Evolutionary conservation across 1,140 invertebrate genomes (phyloP).

Genomic region (Drosophila grimshawi): DNA sequence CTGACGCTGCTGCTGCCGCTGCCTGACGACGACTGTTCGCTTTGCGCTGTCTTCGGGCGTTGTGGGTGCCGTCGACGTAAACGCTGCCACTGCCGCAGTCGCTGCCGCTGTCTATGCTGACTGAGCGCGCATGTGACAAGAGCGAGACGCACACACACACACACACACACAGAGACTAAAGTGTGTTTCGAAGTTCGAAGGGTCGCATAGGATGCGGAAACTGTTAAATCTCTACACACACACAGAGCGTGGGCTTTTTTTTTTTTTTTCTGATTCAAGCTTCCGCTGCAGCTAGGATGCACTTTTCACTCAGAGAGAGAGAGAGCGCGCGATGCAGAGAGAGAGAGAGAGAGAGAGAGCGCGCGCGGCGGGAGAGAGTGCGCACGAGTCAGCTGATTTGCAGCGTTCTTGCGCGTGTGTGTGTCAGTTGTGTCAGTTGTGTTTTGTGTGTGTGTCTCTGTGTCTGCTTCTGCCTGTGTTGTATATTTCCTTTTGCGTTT

Average conservation of each 20-base stretch:
- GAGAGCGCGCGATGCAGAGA: no score
- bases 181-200: conserved; percentile 40
- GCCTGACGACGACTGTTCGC: conserved; percentile 59
- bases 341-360: conserved; percentile 18
- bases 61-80: conserved; percentile 49
- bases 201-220: conserved; percentile 51
- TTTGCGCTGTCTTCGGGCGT: conserved; percentile 47
- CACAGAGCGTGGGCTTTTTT: conserved; percentile 16
- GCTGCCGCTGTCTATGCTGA: conserved; percentile 37
- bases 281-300: conserved; percentile 45
- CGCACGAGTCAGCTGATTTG: conserved; percentile 61
- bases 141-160: conserved; percentile 29
- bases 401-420: neutral
- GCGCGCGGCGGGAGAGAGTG: conserved; percentile 29
- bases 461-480: conserved; percentile 9
- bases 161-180: conserved; percentile 11
- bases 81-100: conserved; percentile 24
- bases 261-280: conserved; percentile 22
- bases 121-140: conserved; percentile 62
- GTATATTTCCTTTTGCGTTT: conserved; percentile 23
- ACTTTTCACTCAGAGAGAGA: conserved; percentile 9
- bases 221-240: conserved; percentile 46
- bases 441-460: neutral
- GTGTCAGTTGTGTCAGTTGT: neutral
- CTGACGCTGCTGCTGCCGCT: conserved; percentile 59